Evolutionary conservation across 2,888 invertebrate species (phyloP), one percentile per base, ranked within the genome.

Genomic region (Cheilosia vulpina): DNA sequence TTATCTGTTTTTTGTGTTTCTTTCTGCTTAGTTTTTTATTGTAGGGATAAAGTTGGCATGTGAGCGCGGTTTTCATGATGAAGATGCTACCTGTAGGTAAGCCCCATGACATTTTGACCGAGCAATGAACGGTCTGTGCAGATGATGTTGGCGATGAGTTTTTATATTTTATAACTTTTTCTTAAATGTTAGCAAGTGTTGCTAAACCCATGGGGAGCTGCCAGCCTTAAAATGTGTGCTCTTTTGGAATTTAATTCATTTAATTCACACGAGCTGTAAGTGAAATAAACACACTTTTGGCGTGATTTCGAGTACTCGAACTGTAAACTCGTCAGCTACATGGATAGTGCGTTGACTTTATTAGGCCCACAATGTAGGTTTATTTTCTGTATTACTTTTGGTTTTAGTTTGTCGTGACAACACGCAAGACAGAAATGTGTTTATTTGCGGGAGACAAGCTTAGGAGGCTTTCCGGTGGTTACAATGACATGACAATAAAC

Each of bases 31-130:
- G 6, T n/a, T 50, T 45, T 53, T 13, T 58, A 50, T 19, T 52
- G 45, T 2, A 6, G 45, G 53, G 55, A 63, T 47, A 43, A 71
- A 58, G 43, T 66, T 72, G 53, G 65, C 63, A 78, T 69, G 47
- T 58, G 47, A 17, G 53, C 24, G 31, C 24, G 31, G 34, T 41
- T 69, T 65, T 15, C 24, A 41, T 52, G 13, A n/a, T 9, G 34
- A 60, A 66, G 60, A 72, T 50, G 57, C 68, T 83, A 53, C 60
- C 66, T 60, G 65, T 43, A 38, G 19, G 43, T 58, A 31, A 47
- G 34, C 50, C 66, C 34, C 50, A 53, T 47, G 79, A 84, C 80
- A 84, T 75, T 84, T 84, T 75, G 69, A 76, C 47, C 55, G 66
- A 80, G 45, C 75, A 53, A 62, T 75, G 66, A 62, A 66, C 75